Evolutionary conservation across 2,113 vertebrate genomes (phyloP), one percentile per base, ranked within the genome.

Genomic region (Electrona antarctica): DNA sequence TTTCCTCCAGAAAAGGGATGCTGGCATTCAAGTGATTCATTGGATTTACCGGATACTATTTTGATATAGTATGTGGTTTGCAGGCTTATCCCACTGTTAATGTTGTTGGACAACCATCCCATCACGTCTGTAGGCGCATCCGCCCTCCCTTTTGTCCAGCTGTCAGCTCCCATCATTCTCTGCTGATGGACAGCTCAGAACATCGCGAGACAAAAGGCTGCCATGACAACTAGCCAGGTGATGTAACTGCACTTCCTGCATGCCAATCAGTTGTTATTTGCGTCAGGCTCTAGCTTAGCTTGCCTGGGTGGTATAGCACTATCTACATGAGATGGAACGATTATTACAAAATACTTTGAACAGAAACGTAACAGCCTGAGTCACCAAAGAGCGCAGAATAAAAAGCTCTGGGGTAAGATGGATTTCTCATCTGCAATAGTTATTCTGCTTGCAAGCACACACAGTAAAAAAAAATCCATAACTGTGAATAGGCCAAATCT

Each of bases 151-250:
- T 13, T 47, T 49, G 13, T 21, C 8, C 14, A 33, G 13, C 51
- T 62, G 59, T 77, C 86, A 67, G 65, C 68, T 80, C 76, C 64
- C 71, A 85, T 90, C 67, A 73, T 45, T 64, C 21, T 60, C 62
- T 68, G 33, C 47, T 87, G 86, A 80, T 67, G 7, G 80, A 76
- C 81, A 63, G 69, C 65, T 73, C 78, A 56, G 51, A 64, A 74
- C 75, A 76, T 73, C 71, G 55, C 12, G 21, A 73, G 74, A 62
- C 78, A 60, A 64, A 67, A 59, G 64, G 80, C 80, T 87, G 80
- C 80, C 81, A 83, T 81, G 89, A 86, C 78, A 78, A 76, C 67
- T 6, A 49, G 59, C 15, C 67, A 48, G 46, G 64, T 76, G 67
- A 77, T 61, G 75, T 70, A 73, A 78, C 76, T 41, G 33, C 21